Conservation (phyloP, 2,888 invertebrate species). For the Smittia aterrima region DNA sequence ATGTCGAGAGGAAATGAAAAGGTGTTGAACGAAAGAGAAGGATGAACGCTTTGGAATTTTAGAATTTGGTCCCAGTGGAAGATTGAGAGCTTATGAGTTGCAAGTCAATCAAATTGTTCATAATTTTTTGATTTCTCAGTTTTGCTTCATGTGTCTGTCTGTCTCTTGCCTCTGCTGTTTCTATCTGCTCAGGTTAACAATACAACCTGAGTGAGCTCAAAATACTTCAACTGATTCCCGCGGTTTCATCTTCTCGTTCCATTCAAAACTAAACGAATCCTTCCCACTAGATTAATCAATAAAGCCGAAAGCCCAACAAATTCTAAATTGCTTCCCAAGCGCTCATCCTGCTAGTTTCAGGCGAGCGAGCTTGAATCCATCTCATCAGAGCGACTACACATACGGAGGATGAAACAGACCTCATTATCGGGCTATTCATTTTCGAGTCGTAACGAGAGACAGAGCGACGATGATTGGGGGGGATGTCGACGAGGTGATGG, state of each 20-base stretch:
- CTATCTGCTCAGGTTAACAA: no score
- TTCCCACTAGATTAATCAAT: slow-evolving; percentile 38
- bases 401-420: slow-evolving; percentile 33
- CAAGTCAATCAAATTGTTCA: not conserved
- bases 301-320: slow-evolving; percentile 27
- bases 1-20: slow-evolving; percentile 5
- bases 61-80: slow-evolving; percentile 1
- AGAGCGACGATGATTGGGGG: slow-evolving; percentile 19
- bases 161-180: no score
- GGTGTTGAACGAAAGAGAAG: slow-evolving; percentile 15
- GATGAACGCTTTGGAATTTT: slow-evolving; percentile 33
- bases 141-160: no score
- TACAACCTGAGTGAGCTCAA: no score
- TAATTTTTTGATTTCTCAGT: not conserved
- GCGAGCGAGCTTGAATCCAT: not conserved
- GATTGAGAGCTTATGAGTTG: not conserved
- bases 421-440: slow-evolving; percentile 41
- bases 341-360: not conserved
- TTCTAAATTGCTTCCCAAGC: slow-evolving; percentile 28
- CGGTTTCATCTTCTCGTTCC: no score
- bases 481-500: not conserved
- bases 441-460: slow-evolving; percentile 37
- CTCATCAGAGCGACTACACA: slow-evolving; percentile 20
- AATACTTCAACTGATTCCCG: no score
- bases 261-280: no score